These are phyloP conservation scores for Temnothorax rugatulus DNA, from an alignment of 2,888 invertebrate species.

Conservation along the genomic window DNA sequence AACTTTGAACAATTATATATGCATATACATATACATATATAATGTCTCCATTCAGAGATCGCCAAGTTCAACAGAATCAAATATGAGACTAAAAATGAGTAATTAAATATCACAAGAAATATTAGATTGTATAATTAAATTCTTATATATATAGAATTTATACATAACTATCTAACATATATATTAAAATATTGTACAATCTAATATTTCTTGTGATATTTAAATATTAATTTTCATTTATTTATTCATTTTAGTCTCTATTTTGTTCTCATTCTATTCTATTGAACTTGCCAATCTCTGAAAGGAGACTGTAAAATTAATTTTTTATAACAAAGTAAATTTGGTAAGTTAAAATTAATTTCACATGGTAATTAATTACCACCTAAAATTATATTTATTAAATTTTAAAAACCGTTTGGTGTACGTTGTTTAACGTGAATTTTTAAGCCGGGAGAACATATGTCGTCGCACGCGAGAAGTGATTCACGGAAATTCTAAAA, in stretches of 20 bases:
- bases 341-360: too few relatives aligned
- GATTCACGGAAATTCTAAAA: conserved; percentile 34
- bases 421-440: not conserved
- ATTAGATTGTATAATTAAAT: too few relatives aligned
- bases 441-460: not conserved
- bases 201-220: not conserved
- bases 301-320: not conserved
- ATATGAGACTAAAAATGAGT: too few relatives aligned
- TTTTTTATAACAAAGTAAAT: too few relatives aligned
- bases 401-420: not conserved
- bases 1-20: not conserved
- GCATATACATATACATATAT: too few relatives aligned
- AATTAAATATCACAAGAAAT: too few relatives aligned
- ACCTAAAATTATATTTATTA: not conserved
- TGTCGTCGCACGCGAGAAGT: not conserved
- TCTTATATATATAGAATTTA: too few relatives aligned
- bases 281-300: not conserved
- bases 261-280: not conserved
- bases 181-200: not conserved
- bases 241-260: not conserved
- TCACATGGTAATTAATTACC: not conserved
- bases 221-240: not conserved
- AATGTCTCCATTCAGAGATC: too few relatives aligned
- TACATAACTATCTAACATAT: too few relatives aligned
- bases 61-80: too few relatives aligned